Percentiles rank a stretch among this genome's conserved stretches.
Conservation (phyloP, 1,140 invertebrate genomes). For the Eurosta solidaginis region DNA sequence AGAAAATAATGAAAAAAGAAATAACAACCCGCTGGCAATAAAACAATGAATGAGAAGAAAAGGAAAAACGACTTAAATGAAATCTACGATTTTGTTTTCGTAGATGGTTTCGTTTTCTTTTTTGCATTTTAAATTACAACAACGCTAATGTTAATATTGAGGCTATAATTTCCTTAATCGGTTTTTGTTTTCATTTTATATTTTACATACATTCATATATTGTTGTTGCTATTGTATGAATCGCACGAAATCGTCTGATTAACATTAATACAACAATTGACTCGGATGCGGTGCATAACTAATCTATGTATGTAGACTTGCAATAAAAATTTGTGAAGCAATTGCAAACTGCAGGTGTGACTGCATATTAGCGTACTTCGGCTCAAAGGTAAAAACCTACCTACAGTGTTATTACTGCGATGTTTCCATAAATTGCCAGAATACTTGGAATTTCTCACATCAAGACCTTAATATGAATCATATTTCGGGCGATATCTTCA, state of each 20-base stretch:
- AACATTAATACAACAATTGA: conserved; percentile 5
- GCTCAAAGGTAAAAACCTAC: too few species aligned
- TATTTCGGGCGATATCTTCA: too few species aligned
- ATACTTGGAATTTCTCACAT: too few species aligned
- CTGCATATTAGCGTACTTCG: too few species aligned
- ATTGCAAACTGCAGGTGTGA: too few species aligned
- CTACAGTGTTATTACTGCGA: too few species aligned
- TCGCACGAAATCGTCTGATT: neutral
- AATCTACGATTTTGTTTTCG: conserved; percentile 1
- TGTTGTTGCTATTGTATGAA: neutral
- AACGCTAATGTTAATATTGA: conserved; percentile 18
- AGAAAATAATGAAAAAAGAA: neutral
- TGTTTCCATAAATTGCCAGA: too few species aligned
- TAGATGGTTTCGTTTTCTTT: too few species aligned
- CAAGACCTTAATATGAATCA: too few species aligned
- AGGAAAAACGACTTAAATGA: neutral
- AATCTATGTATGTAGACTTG: neutral
- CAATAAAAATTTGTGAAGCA: neutral
- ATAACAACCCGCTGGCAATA: neutral
- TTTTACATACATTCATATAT: too few species aligned
- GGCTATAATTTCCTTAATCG: conserved; percentile 22
- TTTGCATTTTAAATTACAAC: neutral
- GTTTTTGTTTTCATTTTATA: conserved; percentile 12
- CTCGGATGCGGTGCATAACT: neutral
- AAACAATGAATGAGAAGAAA: conserved; percentile 10